Conservation (phyloP, 2,113 vertebrate species). For the Notarius lentiginosus region DNA sequence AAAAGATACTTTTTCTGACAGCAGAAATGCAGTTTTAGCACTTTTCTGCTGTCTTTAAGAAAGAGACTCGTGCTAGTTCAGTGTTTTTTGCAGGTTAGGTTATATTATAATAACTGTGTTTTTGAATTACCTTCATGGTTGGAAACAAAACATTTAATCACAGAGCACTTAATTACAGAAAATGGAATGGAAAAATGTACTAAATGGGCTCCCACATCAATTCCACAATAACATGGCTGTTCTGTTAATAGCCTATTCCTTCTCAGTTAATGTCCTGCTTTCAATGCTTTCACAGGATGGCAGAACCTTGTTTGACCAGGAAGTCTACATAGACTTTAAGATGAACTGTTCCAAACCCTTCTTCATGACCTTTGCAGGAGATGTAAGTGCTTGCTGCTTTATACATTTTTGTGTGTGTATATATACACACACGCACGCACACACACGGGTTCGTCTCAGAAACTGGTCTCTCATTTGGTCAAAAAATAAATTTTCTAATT, state of each 20-base stretch:
- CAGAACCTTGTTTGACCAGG: conserved; percentile 87
- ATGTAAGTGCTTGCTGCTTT: conserved; percentile 73
- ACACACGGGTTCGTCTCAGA: too few relatives aligned
- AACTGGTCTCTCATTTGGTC: too few relatives aligned
- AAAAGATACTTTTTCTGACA: background rate
- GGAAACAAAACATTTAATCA: background rate
- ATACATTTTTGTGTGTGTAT: too few relatives aligned
- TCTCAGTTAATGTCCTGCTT: background rate
- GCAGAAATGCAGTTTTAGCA: background rate
- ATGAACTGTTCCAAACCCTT: conserved; percentile 80
- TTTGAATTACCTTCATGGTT: background rate
- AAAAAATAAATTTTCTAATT: too few relatives aligned
- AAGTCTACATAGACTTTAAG: conserved; percentile 90
- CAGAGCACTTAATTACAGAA: background rate
- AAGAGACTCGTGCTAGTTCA: background rate
- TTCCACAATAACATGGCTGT: background rate
- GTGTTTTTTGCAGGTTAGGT: background rate
- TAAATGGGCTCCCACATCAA: background rate
- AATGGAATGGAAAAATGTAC: background rate
- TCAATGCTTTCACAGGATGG: conserved; percentile 77
- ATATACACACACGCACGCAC: too few relatives aligned
- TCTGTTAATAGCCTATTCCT: background rate
- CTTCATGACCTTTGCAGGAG: conserved; percentile 95
- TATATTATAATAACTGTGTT: background rate
- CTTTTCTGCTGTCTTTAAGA: background rate